A percentile compares a stretch with the other conserved stretches of the same genome.
These are phyloP conservation scores for Champsocephalus esox DNA, from an alignment of 2,797 vertebrate genomes.

Conservation along the genomic window DNA sequence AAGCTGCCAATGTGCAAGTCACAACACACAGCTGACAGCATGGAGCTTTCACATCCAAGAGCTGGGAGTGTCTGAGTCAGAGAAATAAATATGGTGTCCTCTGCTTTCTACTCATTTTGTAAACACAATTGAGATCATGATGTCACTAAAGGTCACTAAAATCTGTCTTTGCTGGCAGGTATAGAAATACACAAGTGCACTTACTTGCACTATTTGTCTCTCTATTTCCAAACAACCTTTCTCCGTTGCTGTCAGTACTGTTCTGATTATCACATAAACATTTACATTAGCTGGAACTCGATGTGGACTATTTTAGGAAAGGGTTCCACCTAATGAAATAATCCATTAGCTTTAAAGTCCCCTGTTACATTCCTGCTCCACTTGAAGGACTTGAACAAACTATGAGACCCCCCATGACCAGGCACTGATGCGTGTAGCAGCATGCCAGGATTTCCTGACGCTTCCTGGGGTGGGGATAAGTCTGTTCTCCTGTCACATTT, in stretches of 20 bases:
- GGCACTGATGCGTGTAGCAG: slow-evolving; percentile 72
- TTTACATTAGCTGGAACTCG: slow-evolving; percentile 70
- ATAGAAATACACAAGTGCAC: slow-evolving; percentile 15
- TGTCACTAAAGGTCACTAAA: slow-evolving; percentile 20
- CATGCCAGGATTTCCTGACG: slow-evolving; percentile 74
- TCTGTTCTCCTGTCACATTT: slow-evolving; percentile 47
- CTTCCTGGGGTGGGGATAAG: slow-evolving; percentile 41
- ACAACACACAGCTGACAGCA: slow-evolving; percentile 84
- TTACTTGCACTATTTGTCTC: slow-evolving; percentile 11
- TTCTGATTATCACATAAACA: slow-evolving; percentile 71
- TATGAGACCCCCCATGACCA: slow-evolving; percentile 69
- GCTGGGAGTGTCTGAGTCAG: slow-evolving; percentile 73
- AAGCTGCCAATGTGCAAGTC: slow-evolving; percentile 81
- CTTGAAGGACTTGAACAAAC: slow-evolving; percentile 66
- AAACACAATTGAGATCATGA: slow-evolving; percentile 28
- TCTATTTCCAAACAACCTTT: slow-evolving; percentile 43
- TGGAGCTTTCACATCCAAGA: slow-evolving; percentile 75
- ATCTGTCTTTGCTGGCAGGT: slow-evolving; percentile 19
- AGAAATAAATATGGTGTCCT: slow-evolving; percentile 52
- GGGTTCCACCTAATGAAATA: slow-evolving; percentile 53
- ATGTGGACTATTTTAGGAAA: slow-evolving; percentile 67
- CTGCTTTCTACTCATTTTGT: slow-evolving; percentile 43
- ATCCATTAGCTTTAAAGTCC: slow-evolving; percentile 68
- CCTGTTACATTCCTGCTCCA: slow-evolving; percentile 72
- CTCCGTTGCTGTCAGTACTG: slow-evolving; percentile 16